Evolutionary conservation across 2,797 vertebrate species (phyloP).

Genomic region (Scomberomorus guttatus): DNA sequence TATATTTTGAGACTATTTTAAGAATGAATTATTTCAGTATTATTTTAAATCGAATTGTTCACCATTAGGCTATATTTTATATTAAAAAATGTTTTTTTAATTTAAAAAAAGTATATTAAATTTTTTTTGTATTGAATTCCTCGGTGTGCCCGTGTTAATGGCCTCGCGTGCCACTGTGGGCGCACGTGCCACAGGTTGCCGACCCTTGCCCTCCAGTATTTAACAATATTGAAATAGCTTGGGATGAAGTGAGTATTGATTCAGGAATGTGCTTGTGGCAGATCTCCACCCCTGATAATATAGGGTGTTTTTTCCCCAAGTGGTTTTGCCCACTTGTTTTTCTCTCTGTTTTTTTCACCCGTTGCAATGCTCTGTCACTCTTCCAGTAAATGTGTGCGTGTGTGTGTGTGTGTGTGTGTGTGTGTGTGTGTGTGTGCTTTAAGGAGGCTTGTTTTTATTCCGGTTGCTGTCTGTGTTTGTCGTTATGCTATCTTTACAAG

Average conservation of each 20-base stretch:
- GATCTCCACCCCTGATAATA: conserved; percentile 84
- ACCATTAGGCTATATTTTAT: too few species aligned
- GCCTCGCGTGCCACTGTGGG: too few species aligned
- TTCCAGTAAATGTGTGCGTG: conserved; percentile 77
- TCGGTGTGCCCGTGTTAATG: too few species aligned
- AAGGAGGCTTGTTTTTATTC: conserved; percentile 79
- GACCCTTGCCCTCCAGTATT: background rate
- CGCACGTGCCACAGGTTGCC: too few species aligned
- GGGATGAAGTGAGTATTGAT: conserved; percentile 77
- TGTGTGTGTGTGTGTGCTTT: conserved; percentile 34
- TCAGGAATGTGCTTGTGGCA: conserved; percentile 81
- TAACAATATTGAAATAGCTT: conserved; percentile 77
- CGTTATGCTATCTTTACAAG: conserved; percentile 81
- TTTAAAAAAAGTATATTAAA: too few species aligned
- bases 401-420: conserved; percentile 25
- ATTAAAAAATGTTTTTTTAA: too few species aligned
- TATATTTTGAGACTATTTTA: too few species aligned
- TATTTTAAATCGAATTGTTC: too few species aligned
- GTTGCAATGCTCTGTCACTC: conserved; percentile 78
- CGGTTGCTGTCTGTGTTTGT: conserved; percentile 78
- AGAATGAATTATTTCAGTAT: too few species aligned
- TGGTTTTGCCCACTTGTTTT: conserved; percentile 83
- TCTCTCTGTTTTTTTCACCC: conserved; percentile 61
- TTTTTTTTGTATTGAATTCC: too few species aligned
- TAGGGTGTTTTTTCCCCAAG: conserved; percentile 78